phyloP scores from a whole-genome alignment of 2,113 vertebrate species.

The Bostrychus sinensis region DNA sequence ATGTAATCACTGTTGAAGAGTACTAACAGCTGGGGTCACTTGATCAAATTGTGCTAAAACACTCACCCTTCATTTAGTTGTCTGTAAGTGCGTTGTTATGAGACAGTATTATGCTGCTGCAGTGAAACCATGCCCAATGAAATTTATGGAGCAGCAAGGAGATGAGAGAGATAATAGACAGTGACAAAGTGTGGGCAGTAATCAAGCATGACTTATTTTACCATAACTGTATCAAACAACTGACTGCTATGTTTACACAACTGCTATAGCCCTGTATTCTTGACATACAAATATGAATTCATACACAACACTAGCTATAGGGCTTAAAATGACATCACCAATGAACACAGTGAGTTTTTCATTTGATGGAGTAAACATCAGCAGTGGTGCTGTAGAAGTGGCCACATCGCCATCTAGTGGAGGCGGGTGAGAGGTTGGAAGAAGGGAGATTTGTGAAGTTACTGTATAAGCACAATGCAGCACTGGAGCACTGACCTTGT shows the following conservation, averaged over 20 bases:
- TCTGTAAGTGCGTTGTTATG: slow-evolving; percentile 3
- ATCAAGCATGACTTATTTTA: slow-evolving; percentile 25
- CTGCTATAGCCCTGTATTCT: background rate
- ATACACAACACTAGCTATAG: slow-evolving; percentile 23
- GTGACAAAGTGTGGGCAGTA: slow-evolving; percentile 11
- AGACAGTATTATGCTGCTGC: background rate
- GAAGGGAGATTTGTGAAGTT: slow-evolving; percentile 28
- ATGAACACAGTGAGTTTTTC: slow-evolving; percentile 42
- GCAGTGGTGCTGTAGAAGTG: slow-evolving; percentile 29
- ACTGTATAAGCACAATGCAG: slow-evolving; percentile 37
- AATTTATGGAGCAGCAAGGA: slow-evolving; percentile 7
- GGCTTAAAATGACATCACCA: slow-evolving; percentile 30
- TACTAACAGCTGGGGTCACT: background rate
- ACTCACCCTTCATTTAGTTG: background rate
- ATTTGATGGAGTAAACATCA: slow-evolving; percentile 42
- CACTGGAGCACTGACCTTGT: slow-evolving; percentile 58
- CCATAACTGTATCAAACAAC: slow-evolving; percentile 18
- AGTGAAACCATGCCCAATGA: background rate
- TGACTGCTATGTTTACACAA: slow-evolving; percentile 3
- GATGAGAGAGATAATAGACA: slow-evolving; percentile 9
- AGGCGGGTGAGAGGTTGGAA: background rate
- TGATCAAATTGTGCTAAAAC: background rate
- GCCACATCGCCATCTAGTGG: slow-evolving; percentile 70
- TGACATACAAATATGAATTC: slow-evolving; percentile 30
- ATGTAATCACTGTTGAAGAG: background rate